phyloP scores from a whole-genome alignment of 2,888 invertebrate species.

The Melanostoma mellinum region DNA sequence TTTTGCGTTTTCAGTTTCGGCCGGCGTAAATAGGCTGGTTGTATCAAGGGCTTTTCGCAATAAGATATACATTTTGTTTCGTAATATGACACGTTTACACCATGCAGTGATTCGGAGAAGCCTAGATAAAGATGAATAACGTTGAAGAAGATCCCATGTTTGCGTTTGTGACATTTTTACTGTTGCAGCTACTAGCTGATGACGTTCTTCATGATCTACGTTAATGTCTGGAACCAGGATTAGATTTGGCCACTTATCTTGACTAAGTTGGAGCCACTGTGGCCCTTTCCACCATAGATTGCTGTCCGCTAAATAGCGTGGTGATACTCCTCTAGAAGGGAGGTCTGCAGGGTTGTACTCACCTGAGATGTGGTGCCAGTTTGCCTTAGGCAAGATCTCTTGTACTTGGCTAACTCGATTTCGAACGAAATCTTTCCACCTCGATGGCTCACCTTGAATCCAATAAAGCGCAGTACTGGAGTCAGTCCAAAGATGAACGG shows the following conservation, averaged over 20 bases:
- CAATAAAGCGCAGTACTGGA: no score
- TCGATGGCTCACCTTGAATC: no score
- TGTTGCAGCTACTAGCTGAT: constrained; percentile 5
- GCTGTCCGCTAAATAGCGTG: constrained; percentile 13
- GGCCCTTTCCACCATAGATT: constrained; percentile 29
- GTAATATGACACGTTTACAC: constrained; percentile 1
- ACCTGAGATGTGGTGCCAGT: background rate
- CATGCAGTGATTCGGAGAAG: constrained; percentile 31
- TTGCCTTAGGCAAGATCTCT: background rate
- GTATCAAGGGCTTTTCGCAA: background rate
- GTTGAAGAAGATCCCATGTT: constrained; percentile 28
- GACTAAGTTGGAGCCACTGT: constrained; percentile 6
- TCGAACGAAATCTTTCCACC: no score
- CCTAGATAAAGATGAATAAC: constrained; percentile 12
- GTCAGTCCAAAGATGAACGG: no score
- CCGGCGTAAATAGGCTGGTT: background rate
- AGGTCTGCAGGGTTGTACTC: constrained; percentile 18
- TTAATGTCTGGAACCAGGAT: background rate
- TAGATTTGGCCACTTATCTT: constrained; percentile 3
- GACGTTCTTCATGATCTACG: constrained; percentile 28
- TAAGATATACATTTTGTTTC: background rate
- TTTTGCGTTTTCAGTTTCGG: no score
- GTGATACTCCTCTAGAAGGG: constrained; percentile 19
- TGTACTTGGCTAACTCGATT: no score
- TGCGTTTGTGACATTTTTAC: background rate